Evolutionary conservation across 92 coral and sea anemone genomes (phyloP), one percentile per base, ranked within the genome.

Genomic region (Actinostola sp.): DNA sequence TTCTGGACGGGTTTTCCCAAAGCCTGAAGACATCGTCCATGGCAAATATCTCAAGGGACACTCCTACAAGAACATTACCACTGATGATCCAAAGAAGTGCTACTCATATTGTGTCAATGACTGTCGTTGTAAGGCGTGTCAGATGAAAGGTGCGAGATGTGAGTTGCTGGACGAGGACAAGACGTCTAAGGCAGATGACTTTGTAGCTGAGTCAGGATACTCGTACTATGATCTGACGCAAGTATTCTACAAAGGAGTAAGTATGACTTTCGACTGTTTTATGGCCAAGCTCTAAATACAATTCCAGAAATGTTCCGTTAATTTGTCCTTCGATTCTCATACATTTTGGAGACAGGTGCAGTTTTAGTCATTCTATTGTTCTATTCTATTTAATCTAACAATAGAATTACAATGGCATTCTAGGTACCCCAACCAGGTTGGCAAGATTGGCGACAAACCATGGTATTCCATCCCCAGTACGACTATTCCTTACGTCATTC

Each of bases 81-180:
- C 63, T 36, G 62, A n/a, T n/a, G n/a, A 31, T 49, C 62, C 72
- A 38, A 45, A 27, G 28, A 57, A 50, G 36, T 75, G 81, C 63
- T 75, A 61, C 81, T 63, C 72, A 31, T 63, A 64, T n/a, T 64
- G 81, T 52, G 17, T 64, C 46, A 46, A 57, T 31, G 81, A 75
- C 36, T 75, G 86, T 73, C 79, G 80, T 6, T 80, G 86, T 65
- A 54, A 63, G 30, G 80, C 80, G 48, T 72, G 55, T 56, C 86
- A 80, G 45, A 35, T 72, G 68, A 63, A 80, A 67, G 74, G 35
- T 60, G 34, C 72, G 5, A 48, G 48, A 63, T 80, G 86, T 63
- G 80, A 80, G 62, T 67, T 80, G 42, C 67, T 80, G n/a, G 65
- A 72, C 28, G 68, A 72, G 64, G 86, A 72, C 71, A 61, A 66